Evolutionary conservation across 2,888 invertebrate genomes (phyloP).

Genomic region (Hypolimnas misippus): DNA sequence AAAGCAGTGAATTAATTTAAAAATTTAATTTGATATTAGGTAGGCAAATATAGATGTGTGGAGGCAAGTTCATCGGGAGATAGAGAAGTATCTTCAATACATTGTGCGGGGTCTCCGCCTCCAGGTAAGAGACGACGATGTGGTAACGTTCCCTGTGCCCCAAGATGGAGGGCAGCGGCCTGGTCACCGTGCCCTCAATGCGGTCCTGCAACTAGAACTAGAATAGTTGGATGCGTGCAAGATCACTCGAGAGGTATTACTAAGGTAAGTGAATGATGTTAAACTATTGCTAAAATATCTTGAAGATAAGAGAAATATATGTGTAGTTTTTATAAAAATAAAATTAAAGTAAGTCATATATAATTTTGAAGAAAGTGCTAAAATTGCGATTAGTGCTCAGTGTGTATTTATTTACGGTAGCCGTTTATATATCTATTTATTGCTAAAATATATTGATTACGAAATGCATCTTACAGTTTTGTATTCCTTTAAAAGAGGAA

Average conservation of each 20-base stretch:
- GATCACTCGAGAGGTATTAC: conserved; percentile 76
- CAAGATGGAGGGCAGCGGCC: conserved; percentile 90
- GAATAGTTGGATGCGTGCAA: conserved; percentile 90
- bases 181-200: conserved; percentile 93
- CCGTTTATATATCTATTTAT: no score
- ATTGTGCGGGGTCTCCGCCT: conserved; percentile 85
- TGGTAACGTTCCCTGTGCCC: conserved; percentile 91
- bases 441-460: no score
- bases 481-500: no score
- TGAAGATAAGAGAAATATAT: neutral
- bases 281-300: neutral
- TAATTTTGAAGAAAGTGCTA: no score
- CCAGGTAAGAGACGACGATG: conserved; percentile 84
- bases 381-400: no score
- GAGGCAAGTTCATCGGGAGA: conserved; percentile 82
- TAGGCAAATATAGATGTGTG: conserved; percentile 88
- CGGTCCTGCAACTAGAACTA: conserved; percentile 88
- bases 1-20: neutral
- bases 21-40: conserved; percentile 68
- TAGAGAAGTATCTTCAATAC: conserved; percentile 83
- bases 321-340: no score
- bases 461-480: no score
- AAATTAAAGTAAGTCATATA: no score
- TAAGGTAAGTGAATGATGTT: conserved; percentile 57
- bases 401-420: no score